These are phyloP conservation scores for Diorhabda sublineata DNA, from an alignment of 1,140 invertebrate species.

Conservation along the genomic window DNA sequence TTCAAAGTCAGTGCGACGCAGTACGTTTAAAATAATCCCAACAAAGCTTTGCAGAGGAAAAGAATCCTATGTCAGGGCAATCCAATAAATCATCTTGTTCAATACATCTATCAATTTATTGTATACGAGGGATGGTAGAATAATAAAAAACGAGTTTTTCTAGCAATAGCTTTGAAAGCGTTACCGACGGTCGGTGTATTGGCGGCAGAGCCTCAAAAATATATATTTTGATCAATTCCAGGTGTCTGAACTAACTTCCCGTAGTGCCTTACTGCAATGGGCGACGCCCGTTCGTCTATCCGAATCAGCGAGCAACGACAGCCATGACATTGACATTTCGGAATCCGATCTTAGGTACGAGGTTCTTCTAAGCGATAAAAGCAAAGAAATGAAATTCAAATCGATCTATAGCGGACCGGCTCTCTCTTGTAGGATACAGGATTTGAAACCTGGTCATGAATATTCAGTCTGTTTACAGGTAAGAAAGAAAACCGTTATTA, in stretches of 20 bases:
- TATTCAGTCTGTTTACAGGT: constrained; percentile 69
- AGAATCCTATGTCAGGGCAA: no score
- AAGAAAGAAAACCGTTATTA: background rate
- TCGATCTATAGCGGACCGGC: constrained; percentile 70
- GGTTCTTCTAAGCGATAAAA: constrained; percentile 70
- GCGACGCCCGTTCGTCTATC: constrained; percentile 60
- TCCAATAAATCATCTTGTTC: no score
- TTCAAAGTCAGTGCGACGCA: no score
- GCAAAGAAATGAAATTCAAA: constrained; percentile 72
- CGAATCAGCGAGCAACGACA: constrained; percentile 50
- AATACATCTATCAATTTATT: no score
- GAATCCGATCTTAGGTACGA: constrained; percentile 69
- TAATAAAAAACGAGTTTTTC: no score
- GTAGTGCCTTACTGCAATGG: constrained; percentile 75
- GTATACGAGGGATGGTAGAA: no score
- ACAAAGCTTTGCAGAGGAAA: no score
- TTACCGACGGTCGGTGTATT: no score
- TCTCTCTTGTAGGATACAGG: constrained; percentile 66
- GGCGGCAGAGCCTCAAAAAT: background rate
- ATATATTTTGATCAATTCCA: constrained; percentile 37
- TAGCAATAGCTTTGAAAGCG: no score
- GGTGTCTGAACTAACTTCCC: constrained; percentile 72
- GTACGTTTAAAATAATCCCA: no score
- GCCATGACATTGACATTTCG: constrained; percentile 47
- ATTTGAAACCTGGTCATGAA: constrained; percentile 75